phyloP scores from a whole-genome alignment of 2,888 invertebrate genomes.

The Gnatocerus cornutus region DNA sequence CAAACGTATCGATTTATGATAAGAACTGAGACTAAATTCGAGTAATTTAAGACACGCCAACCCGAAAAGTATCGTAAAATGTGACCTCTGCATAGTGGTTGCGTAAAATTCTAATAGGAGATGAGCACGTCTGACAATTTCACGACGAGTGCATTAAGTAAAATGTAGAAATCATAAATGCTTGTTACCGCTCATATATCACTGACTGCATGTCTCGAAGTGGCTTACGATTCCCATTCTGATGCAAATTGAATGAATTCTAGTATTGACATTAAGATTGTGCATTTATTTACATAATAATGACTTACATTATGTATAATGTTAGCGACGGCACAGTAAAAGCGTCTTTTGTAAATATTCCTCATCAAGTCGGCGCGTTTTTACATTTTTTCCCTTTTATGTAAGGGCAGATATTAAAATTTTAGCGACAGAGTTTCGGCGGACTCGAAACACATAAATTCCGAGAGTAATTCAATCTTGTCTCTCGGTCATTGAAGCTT shows the following conservation, averaged over 20 bases:
- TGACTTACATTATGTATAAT: slow-evolving; percentile 53
- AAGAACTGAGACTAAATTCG: too few relatives aligned
- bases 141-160: not conserved
- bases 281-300: slow-evolving; percentile 66
- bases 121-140: slow-evolving; percentile 4
- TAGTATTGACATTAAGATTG: slow-evolving; percentile 66
- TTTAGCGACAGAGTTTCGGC: slow-evolving; percentile 33
- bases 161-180: slow-evolving; percentile 31
- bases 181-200: slow-evolving; percentile 33
- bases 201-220: slow-evolving; percentile 44
- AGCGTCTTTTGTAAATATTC: slow-evolving; percentile 42
- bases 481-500: slow-evolving; percentile 2
- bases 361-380: slow-evolving; percentile 32
- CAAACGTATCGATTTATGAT: too few relatives aligned
- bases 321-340: slow-evolving; percentile 35
- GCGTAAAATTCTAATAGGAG: slow-evolving; percentile 5
- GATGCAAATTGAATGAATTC: slow-evolving; percentile 64
- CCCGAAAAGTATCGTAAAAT: slow-evolving; percentile 15
- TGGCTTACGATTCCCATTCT: slow-evolving; percentile 62
- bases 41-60: slow-evolving; percentile 25
- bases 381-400: slow-evolving; percentile 33
- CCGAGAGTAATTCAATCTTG: slow-evolving; percentile 35
- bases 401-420: slow-evolving; percentile 39
- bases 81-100: slow-evolving; percentile 4
- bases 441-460: slow-evolving; percentile 26